A percentile compares a stretch with the other conserved stretches of the same genome.
phyloP scores from a whole-genome alignment of 2,113 vertebrate species.

The Oxygymnocypris stewartii region DNA sequence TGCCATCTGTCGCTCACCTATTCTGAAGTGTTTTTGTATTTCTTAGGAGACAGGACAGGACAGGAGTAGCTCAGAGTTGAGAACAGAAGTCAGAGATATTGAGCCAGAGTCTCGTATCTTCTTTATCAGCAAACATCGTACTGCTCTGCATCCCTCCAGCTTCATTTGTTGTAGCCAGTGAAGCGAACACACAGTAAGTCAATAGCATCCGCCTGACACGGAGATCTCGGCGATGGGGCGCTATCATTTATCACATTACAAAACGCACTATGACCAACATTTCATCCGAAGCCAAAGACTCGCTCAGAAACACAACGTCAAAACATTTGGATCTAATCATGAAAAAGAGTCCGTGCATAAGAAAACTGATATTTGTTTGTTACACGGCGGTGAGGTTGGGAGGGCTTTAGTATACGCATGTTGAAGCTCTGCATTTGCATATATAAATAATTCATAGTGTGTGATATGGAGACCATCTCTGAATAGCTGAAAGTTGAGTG shows the following conservation, averaged over 20 bases:
- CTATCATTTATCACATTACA: conserved; percentile 80
- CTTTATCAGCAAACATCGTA: conserved; percentile 39
- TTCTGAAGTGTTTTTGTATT: conserved; percentile 10
- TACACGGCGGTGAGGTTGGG: background rate
- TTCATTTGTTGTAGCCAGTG: conserved; percentile 71
- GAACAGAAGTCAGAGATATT: background rate
- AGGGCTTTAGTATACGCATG: conserved; percentile 30
- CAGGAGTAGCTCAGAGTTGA: background rate
- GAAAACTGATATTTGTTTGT: background rate
- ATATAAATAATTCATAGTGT: conserved; percentile 71
- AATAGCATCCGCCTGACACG: conserved; percentile 73
- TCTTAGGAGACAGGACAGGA: background rate
- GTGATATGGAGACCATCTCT: conserved; percentile 73
- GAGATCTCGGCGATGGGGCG: conserved; percentile 67
- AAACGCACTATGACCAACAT: conserved; percentile 66
- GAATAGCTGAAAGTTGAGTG: conserved; percentile 65
- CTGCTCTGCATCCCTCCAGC: conserved; percentile 15
- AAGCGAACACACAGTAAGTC: conserved; percentile 73
- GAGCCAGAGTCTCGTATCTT: conserved; percentile 28
- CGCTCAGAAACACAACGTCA: conserved; percentile 40
- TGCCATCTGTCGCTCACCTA: conserved; percentile 41
- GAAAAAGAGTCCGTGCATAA: too few species aligned
- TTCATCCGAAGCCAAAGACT: conserved; percentile 56
- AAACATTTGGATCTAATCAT: background rate
- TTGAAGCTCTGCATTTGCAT: conserved; percentile 57